Evolutionary conservation across 2,888 invertebrate genomes (phyloP).

Genomic region (Sinohyriopsis cumingii): DNA sequence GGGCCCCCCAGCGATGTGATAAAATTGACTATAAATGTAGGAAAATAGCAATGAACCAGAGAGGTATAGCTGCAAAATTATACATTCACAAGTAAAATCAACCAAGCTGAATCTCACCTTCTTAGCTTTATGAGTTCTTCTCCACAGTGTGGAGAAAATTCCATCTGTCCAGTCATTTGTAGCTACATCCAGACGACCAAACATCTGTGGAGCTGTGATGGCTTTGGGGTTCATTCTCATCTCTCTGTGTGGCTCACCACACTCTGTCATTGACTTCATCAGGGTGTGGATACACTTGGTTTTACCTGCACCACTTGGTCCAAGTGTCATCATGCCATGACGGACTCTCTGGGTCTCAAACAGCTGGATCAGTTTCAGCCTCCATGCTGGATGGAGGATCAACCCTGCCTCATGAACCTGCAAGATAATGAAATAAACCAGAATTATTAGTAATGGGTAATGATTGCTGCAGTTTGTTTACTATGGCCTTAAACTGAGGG

Average conservation of each 20-base stretch:
- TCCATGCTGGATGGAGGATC: conserved; percentile 95
- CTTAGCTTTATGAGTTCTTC: conserved; percentile 93
- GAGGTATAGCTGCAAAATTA: too few species aligned
- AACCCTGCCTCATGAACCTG: conserved; percentile 76
- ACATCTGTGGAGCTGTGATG: conserved; percentile 98
- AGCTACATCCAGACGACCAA: conserved; percentile 94
- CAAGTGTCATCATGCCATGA: conserved; percentile 73
- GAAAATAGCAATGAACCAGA: too few species aligned
- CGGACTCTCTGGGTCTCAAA: conserved; percentile 72
- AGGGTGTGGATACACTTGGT: conserved; percentile 90
- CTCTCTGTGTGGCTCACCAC: conserved; percentile 90
- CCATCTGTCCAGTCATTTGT: conserved; percentile 99
- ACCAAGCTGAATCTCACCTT: conserved; percentile 70
- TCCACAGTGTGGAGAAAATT: conserved; percentile 96
- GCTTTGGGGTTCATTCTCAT: conserved; percentile 99
- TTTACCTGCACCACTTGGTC: conserved; percentile 77
- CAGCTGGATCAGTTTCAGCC: conserved; percentile 92
- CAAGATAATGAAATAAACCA: background rate
- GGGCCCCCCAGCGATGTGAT: too few species aligned
- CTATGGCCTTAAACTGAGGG: too few species aligned
- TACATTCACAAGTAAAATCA: too few species aligned
- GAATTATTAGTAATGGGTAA: background rate
- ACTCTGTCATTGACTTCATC: conserved; percentile 91
- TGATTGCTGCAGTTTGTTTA: too few species aligned
- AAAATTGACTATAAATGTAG: too few species aligned